Base-by-base conservation (phyloP, 2,113 vertebrate species). In the cat (Felis catus) region DNA sequence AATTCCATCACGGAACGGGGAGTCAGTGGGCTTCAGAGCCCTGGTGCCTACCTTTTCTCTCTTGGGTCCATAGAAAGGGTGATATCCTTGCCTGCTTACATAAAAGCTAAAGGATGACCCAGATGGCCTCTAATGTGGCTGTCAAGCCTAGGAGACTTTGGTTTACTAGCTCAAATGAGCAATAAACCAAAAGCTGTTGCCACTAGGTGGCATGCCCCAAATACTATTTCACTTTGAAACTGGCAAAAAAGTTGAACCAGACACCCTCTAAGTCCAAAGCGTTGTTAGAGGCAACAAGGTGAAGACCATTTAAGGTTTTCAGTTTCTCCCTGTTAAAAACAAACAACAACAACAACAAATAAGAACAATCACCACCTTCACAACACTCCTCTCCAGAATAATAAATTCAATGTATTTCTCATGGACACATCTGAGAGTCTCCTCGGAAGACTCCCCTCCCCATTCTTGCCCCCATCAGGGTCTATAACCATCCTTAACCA, bases 121-220 rank as follows among this genome's bases (percentile, higher is more conserved):
- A 71, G 39, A 33, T 82, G 94, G 48, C 45, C 91, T 97, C 83
- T 73, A 31, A 0, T 65, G 48, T 14, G 83, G 48, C 79, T 94
- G 91, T 86, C 45, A 66, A 89, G 55, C 74, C 66, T 74, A 10
- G 83, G 16, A 86, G 73, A 93, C 45, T 88, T 96, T 66, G 65
- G 95, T 96, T 94, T 94, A 91, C 27, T 83, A 39, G 6, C 65
- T 61, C 31, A 48, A 78, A 14, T 39, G 1, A 74, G 25, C 73
- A 96, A 73, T 73, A 83, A 39, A 11, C 33, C 82, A 71, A 58
- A 58, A 86, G n/a, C 73, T 92, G 23, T 94, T 73, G 5, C 98
- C 99, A 97, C 98, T 99, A 99, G 99, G 97, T 99, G 99, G 99
- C 99, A 98, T 91, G 81, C 98, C 98, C 97, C 98, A 94, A 98